These are phyloP conservation scores for Gonioctena quinquepunctata DNA, from an alignment of 1,140 invertebrate species.

Conservation along the genomic window DNA sequence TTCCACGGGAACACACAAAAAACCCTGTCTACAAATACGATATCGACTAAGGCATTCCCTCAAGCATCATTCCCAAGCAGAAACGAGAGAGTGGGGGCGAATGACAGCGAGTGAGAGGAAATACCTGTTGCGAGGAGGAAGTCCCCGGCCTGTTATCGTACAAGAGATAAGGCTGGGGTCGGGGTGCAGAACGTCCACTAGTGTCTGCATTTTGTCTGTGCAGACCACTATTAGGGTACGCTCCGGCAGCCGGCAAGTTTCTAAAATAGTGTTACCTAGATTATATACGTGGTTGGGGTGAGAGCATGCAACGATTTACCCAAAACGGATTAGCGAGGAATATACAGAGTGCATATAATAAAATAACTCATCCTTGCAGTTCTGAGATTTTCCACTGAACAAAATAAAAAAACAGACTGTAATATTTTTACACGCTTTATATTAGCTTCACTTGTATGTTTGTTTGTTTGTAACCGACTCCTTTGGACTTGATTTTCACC, in stretches of 20 bases:
- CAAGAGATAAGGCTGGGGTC: conserved; percentile 37
- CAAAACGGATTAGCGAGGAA: not conserved
- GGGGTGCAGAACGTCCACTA: conserved; percentile 40
- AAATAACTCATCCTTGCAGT: too few relatives aligned
- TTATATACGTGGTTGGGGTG: not conserved
- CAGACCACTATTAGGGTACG: conserved; percentile 47
- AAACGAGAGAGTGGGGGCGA: not conserved
- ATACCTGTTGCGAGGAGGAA: conserved; percentile 49
- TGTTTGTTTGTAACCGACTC: too few relatives aligned
- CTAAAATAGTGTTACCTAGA: conserved; percentile 31
- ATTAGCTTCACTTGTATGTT: too few relatives aligned
- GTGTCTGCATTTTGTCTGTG: conserved; percentile 45
- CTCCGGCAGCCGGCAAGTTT: conserved; percentile 46
- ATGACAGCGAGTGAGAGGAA: not conserved
- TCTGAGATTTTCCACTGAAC: too few relatives aligned
- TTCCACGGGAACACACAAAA: too few relatives aligned
- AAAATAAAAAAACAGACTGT: too few relatives aligned
- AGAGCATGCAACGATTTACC: not conserved
- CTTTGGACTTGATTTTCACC: too few relatives aligned
- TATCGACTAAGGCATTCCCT: conserved; percentile 14
- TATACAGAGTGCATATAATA: not conserved
- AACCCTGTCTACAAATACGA: too few relatives aligned
- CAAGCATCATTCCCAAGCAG: conserved; percentile 17
- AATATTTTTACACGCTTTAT: too few relatives aligned
- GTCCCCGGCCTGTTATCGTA: conserved; percentile 36